Base-by-base conservation (phyloP, 2,888 invertebrate genomes). In the Arenicola marina region DNA sequence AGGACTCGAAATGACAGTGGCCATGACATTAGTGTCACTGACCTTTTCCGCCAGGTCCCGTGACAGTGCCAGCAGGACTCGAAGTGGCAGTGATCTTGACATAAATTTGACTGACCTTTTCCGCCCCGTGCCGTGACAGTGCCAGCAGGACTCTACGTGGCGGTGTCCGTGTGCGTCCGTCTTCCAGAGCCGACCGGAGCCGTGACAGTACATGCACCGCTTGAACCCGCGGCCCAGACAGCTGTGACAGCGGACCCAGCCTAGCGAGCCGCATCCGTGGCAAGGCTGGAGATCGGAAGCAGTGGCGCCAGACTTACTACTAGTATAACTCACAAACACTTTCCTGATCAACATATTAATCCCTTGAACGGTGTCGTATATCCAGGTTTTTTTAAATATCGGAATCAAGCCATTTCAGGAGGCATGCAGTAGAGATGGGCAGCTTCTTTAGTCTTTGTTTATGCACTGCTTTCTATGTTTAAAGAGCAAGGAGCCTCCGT, bases 81-180 rank as follows among this genome's bases (percentile, higher is more conserved):
- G 48, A 62, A 67, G n/a, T 70, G 72, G n/a, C 71, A 31, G 44
- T 73, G 72, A 11, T 71, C 72, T 21, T 67, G 66, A n/a, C n/a
- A n/a, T n/a, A n/a, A n/a, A n/a, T n/a, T n/a, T n/a, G n/a, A n/a
- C n/a, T n/a, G n/a, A 72, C 72, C 68, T 63, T 54, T 72, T 72
- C 51, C 72, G 51, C 11, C 72, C 72, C 4, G 71, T 72, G 11
- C 71, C 71, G 38, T 66, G 66, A 54, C 72, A 72, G 28, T 67
- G 61, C 68, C 70, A 70, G 56, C 72, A 72, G 18, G 63, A 63
- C 51, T 72, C 70, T 11, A 65, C 59, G 45, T 70, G 72, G n/a
- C 71, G 32, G 44, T 73, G 72, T 11, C 72, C 72, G 28, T 67
- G 66, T 2, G 68, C 61, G 51, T 72, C 72, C 4, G 66, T 60